Conservation (phyloP, 2,888 invertebrate genomes). For the Tholera decimalis region DNA sequence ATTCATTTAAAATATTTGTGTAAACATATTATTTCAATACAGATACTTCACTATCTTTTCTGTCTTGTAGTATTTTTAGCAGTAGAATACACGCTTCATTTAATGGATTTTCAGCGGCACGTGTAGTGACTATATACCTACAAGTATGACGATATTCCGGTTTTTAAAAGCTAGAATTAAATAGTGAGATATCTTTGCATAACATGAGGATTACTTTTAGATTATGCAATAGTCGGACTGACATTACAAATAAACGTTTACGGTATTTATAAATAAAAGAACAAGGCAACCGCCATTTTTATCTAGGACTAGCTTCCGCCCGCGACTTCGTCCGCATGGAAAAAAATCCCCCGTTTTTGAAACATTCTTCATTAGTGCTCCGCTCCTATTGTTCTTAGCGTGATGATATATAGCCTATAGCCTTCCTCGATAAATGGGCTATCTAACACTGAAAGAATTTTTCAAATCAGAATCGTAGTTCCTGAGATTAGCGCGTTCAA, state of each 20-base stretch:
- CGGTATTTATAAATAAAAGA: neutral
- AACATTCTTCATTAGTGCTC: too few species aligned
- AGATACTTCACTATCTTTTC: conserved; percentile 22
- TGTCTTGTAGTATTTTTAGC: conserved; percentile 31
- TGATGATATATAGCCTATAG: too few species aligned
- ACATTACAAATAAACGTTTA: neutral
- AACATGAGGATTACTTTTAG: neutral
- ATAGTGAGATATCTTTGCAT: conserved; percentile 14
- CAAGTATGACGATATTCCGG: conserved; percentile 15
- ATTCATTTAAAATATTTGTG: conserved; percentile 6
- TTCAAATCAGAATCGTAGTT: too few species aligned
- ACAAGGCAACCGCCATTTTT: neutral
- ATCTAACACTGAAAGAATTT: too few species aligned
- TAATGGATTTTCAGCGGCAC: conserved; percentile 32
- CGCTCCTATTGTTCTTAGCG: too few species aligned
- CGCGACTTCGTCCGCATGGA: too few species aligned
- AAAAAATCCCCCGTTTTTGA: too few species aligned
- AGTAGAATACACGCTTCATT: conserved; percentile 31
- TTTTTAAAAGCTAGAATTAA: conserved; percentile 23
- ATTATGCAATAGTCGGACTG: neutral
- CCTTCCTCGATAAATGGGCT: too few species aligned
- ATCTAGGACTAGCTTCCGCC: too few species aligned
- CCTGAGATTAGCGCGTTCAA: too few species aligned
- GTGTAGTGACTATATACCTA: conserved; percentile 32
- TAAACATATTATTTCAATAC: conserved; percentile 6